phyloP scores from a whole-genome alignment of 2,113 vertebrate species.

The Melospiza georgiana region DNA sequence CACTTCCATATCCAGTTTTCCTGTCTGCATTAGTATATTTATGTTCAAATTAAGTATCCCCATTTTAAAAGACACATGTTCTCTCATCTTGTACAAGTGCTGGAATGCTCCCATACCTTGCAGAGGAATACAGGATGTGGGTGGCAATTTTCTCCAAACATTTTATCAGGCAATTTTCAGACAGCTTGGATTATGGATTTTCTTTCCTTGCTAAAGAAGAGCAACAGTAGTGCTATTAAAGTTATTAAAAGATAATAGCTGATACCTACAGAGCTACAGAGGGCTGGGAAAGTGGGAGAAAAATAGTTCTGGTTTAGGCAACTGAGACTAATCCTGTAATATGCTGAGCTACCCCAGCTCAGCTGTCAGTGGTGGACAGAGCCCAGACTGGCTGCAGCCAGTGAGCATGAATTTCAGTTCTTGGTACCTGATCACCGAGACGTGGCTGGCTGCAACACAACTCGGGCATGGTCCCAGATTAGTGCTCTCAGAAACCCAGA shows the following conservation, averaged over 20 bases:
- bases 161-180: constrained; percentile 28
- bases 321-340: background rate
- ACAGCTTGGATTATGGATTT: background rate
- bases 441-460: background rate
- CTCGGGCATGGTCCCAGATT: background rate
- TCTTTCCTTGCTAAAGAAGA: background rate
- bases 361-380: background rate
- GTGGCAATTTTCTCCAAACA: constrained; percentile 40
- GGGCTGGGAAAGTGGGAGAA: background rate
- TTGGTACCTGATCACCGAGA: background rate
- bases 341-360: background rate
- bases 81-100: background rate
- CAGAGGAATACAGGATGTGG: background rate
- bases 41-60: background rate
- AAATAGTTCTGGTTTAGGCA: background rate
- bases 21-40: constrained; percentile 9
- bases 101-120: background rate
- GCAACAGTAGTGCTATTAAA: background rate
- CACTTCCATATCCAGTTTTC: background rate
- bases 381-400: background rate
- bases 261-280: background rate
- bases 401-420: background rate
- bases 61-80: constrained; percentile 17
- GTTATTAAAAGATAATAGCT: constrained; percentile 4
- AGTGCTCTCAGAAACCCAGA: background rate